These are phyloP conservation scores for Oreohelix idahoensis DNA, from an alignment of 1,140 invertebrate species.

Conservation along the genomic window DNA sequence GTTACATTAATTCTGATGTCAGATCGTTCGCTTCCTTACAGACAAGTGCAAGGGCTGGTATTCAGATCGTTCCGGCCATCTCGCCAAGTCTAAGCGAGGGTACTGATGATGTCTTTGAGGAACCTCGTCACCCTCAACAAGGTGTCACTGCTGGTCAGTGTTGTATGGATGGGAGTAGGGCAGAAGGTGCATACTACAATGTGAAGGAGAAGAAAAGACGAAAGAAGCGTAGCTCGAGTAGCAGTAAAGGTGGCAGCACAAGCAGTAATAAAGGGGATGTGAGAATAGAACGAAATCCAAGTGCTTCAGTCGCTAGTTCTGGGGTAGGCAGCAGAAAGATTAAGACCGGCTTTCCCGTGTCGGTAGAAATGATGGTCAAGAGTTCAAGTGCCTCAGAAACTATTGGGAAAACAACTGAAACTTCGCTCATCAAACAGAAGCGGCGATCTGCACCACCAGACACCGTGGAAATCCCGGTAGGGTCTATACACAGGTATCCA, in stretches of 20 bases:
- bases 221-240: not conserved
- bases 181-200: slow-evolving; percentile 11
- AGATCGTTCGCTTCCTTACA: not conserved
- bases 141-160: not conserved
- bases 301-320: not conserved
- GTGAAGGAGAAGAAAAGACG: slow-evolving; percentile 29
- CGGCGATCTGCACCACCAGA: slow-evolving; percentile 5
- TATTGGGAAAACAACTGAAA: not conserved
- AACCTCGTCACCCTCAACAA: not conserved
- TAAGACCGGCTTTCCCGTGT: not conserved
- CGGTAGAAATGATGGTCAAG: slow-evolving; percentile 22
- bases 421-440: not conserved
- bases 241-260: not conserved
- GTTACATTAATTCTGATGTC: not conserved
- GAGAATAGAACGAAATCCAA: not conserved
- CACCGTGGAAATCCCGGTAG: not conserved
- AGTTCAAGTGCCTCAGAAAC: slow-evolving; percentile 20
- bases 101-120: not conserved
- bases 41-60: not conserved
- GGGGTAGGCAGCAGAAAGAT: too few relatives aligned
- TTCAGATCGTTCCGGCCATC: not conserved
- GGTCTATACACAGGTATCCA: not conserved
- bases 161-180: not conserved
- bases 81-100: not conserved
- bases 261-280: not conserved